Evolutionary conservation across 2,888 invertebrate genomes (phyloP).

Genomic region (Temnothorax unifasciatus): DNA sequence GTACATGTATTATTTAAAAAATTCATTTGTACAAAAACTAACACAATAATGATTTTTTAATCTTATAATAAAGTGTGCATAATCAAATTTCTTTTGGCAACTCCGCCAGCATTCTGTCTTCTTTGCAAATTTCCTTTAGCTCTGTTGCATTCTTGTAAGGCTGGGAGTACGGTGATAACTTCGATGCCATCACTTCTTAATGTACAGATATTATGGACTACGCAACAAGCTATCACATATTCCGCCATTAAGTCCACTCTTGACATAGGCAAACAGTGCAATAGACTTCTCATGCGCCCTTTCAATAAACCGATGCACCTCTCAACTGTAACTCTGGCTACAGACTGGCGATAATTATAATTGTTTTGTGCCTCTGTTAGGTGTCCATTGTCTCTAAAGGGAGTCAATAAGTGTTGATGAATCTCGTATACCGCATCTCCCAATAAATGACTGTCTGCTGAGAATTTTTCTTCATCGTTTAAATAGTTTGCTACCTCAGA

Average conservation of each 20-base stretch:
- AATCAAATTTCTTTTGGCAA: constrained; percentile 1
- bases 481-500: too few relatives aligned
- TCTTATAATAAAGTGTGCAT: not conserved
- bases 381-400: not conserved
- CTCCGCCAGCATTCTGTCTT: not conserved
- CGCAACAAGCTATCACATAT: constrained; percentile 72
- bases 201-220: constrained; percentile 71
- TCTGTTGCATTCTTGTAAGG: not conserved
- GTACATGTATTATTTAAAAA: too few relatives aligned
- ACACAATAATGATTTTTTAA: too few relatives aligned
- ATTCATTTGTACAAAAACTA: too few relatives aligned
- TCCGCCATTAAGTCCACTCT: constrained; percentile 71
- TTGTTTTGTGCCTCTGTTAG: constrained; percentile 14
- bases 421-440: not conserved
- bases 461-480: too few relatives aligned
- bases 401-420: not conserved
- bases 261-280: constrained; percentile 57
- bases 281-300: constrained; percentile 68
- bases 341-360: constrained; percentile 68
- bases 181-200: not conserved
- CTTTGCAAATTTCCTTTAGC: not conserved
- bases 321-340: constrained; percentile 66
- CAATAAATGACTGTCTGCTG: too few relatives aligned
- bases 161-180: not conserved
- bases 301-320: constrained; percentile 59